Base-by-base conservation (phyloP, 2,113 vertebrate species). In the Struthio camelus region DNA sequence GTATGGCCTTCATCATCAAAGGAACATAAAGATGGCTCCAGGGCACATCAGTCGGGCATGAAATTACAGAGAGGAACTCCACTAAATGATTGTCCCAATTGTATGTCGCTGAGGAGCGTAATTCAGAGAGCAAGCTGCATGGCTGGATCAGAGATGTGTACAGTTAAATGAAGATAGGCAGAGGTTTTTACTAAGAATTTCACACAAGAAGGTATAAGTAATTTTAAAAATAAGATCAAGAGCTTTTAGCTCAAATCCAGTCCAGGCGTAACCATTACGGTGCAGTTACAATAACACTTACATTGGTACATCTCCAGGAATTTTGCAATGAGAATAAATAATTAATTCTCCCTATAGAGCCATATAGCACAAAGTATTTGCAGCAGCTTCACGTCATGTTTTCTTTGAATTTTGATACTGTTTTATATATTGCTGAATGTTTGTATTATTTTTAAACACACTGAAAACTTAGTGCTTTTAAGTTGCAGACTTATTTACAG, bases 21-120 rank as follows among this genome's bases (percentile, higher is more conserved):
- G 65, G 38, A 94, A 50, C 82, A 76, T 71, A 90, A 94, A 48
- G 85, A 91, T 66, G 80, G 48, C 96, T 86, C 80, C 44, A 18
- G 85, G 91, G 87, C 81, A 85, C 8, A 15, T 89, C 93, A 92
- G 38, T 65, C 93, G 91, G 76, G 91, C 93, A 93, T 95, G 82
- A 97, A 97, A 94, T 95, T 95, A 85, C 58, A 82, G 40, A 67
- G 82, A 93, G 64, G 46, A 95, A 72, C 69, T 69, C 76, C 56
- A 32, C 69, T 91, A 96, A 96, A 94, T 93, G 92, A 95, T 91
- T 91, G 71, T 53, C n/a, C 32, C 93, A 91, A 85, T 32, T 90
- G 76, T 51, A 67, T 50, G 28, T 5, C 79, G 72, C 67, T 83
- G 91, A 38, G 32, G 42, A 89, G 36, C 67, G 51, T 40, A 94